Percentiles rank a stretch among this genome's conserved stretches.
These are phyloP conservation scores for Catharus bicknelli DNA, from an alignment of 2,113 vertebrate genomes.

Conservation along the genomic window DNA sequence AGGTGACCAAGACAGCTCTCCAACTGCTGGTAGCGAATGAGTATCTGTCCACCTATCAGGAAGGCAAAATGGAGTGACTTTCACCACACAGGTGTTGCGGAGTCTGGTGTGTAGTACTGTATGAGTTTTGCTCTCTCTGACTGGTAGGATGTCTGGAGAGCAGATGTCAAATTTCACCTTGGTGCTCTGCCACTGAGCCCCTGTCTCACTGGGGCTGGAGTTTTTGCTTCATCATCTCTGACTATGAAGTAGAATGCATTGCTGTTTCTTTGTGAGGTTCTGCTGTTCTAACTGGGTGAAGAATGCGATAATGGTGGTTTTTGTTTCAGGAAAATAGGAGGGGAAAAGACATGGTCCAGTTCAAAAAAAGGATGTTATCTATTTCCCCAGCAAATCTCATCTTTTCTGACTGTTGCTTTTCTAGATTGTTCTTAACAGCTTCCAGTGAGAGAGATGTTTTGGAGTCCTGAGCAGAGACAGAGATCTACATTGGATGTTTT, in stretches of 20 bases:
- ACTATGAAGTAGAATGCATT: neutral
- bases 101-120: neutral
- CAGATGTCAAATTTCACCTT: neutral
- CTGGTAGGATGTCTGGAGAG: neutral
- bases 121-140: neutral
- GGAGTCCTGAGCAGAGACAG: neutral
- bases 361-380: neutral
- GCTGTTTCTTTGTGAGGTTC: neutral
- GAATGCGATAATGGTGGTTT: accelerated
- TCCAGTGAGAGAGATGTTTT: neutral
- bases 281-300: neutral
- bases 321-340: neutral
- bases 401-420: neutral
- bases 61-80: neutral
- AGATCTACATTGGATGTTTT: neutral
- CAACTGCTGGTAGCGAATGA: neutral
- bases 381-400: neutral
- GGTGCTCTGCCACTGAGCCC: neutral
- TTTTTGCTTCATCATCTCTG: neutral
- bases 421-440: neutral
- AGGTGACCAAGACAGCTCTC: neutral
- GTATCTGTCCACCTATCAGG: neutral
- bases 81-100: neutral
- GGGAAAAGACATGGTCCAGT: neutral
- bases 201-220: neutral